Conservation (phyloP, 2,888 invertebrate species). For the Orthosia incerta region DNA sequence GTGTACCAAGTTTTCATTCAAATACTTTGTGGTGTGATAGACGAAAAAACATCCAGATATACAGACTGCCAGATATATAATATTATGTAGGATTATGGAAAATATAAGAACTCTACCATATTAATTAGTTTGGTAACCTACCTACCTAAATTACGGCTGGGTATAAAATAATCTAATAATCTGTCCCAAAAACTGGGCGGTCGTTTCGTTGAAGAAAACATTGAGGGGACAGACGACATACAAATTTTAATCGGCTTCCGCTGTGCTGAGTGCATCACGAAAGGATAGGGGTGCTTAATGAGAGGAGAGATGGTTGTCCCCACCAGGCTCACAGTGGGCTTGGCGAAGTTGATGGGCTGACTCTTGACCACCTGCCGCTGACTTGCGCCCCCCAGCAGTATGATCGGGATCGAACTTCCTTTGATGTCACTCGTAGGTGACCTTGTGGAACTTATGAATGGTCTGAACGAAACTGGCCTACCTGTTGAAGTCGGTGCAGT, state of each 20-base stretch:
- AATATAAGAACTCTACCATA: slow-evolving; percentile 2
- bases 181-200: slow-evolving; percentile 81
- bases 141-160: slow-evolving; percentile 70
- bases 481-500: slow-evolving; percentile 73
- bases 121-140: slow-evolving; percentile 55
- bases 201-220: slow-evolving; percentile 73
- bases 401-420: slow-evolving; percentile 77
- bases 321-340: slow-evolving; percentile 80
- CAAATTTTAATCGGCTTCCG: slow-evolving; percentile 82
- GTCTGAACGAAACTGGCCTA: slow-evolving; percentile 21
- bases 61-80: background rate
- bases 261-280: slow-evolving; percentile 77
- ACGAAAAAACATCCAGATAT: background rate
- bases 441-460: slow-evolving; percentile 47
- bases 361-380: slow-evolving; percentile 78
- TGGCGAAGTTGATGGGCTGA: slow-evolving; percentile 76
- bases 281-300: slow-evolving; percentile 84
- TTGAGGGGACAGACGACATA: slow-evolving; percentile 76
- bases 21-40: background rate
- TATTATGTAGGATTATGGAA: background rate
- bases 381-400: slow-evolving; percentile 82
- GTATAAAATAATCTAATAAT: slow-evolving; percentile 81
- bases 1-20: background rate
- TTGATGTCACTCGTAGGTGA: slow-evolving; percentile 68
- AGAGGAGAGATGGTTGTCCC: slow-evolving; percentile 83